phyloP scores from a whole-genome alignment of 2,113 vertebrate species.

The Nipponia nippon region DNA sequence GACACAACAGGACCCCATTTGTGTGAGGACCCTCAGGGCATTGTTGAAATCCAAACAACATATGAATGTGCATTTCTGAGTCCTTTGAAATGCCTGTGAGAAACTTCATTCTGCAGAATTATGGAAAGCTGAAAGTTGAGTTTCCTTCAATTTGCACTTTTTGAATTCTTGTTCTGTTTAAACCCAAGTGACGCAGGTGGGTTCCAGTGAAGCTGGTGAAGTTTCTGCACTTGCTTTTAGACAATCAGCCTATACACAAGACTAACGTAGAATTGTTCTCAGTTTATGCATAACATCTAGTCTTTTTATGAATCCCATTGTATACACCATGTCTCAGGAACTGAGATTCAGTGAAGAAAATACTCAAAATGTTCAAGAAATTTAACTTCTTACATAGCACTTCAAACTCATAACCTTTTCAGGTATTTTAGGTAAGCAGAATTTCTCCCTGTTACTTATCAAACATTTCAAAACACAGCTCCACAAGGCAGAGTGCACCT shows the following conservation, averaged over 20 bases:
- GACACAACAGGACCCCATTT: background rate
- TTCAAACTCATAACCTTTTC: background rate
- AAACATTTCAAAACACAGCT: background rate
- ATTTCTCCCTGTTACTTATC: background rate
- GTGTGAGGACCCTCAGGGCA: background rate
- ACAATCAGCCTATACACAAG: background rate
- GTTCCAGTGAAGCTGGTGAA: background rate
- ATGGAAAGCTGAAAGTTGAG: background rate
- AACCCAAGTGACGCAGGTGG: background rate
- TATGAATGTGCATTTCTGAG: background rate
- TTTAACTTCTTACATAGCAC: background rate
- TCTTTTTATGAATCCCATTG: background rate
- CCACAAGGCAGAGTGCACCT: background rate
- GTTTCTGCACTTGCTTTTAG: background rate
- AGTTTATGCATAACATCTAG: background rate
- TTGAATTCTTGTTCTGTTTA: background rate
- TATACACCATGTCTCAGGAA: background rate
- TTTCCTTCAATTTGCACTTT: background rate
- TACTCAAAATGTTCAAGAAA: background rate
- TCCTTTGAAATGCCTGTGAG: background rate
- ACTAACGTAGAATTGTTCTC: background rate
- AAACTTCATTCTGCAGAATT: background rate
- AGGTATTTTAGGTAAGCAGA: background rate
- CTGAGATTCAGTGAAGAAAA: background rate
- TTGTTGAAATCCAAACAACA: background rate